Evolutionary conservation across 2,113 vertebrate genomes (phyloP).

Genomic region (Sialia sialis): DNA sequence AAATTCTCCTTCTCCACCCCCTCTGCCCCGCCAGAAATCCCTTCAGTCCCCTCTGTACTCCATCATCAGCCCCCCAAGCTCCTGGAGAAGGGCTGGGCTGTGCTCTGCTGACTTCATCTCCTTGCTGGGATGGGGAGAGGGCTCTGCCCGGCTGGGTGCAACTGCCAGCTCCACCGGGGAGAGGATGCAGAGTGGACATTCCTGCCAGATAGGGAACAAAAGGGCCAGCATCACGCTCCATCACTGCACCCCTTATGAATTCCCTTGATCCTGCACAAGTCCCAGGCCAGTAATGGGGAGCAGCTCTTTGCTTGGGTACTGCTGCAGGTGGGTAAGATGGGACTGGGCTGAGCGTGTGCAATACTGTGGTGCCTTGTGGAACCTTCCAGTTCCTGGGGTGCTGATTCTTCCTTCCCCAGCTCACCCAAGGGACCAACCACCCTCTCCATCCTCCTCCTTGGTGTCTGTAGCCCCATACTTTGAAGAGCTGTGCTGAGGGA

Average conservation of each 20-base stretch:
- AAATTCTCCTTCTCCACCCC: fast-evolving
- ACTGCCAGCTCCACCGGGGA: not conserved
- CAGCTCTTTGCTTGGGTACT: not conserved
- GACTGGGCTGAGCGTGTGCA: fast-evolving
- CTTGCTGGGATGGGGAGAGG: not conserved
- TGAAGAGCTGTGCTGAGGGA: not conserved
- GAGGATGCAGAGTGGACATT: not conserved
- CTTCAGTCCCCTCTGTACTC: not conserved
- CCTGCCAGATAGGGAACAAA: not conserved
- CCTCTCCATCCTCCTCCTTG: not conserved
- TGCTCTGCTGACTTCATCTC: not conserved
- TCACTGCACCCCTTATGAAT: not conserved
- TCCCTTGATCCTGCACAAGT: not conserved
- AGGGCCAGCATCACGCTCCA: not conserved
- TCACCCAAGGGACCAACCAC: not conserved
- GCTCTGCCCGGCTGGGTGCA: fast-evolving
- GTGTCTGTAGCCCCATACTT: not conserved
- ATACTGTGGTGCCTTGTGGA: not conserved
- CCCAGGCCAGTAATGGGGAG: fast-evolving
- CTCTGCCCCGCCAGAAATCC: not conserved
- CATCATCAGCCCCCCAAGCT: not conserved
- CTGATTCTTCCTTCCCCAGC: not conserved
- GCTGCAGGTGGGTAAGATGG: not conserved
- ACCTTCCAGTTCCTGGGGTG: not conserved
- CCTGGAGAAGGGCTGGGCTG: not conserved